Base-by-base conservation (phyloP, 2,888 invertebrate species). In the Ceraclea dissimilis region DNA sequence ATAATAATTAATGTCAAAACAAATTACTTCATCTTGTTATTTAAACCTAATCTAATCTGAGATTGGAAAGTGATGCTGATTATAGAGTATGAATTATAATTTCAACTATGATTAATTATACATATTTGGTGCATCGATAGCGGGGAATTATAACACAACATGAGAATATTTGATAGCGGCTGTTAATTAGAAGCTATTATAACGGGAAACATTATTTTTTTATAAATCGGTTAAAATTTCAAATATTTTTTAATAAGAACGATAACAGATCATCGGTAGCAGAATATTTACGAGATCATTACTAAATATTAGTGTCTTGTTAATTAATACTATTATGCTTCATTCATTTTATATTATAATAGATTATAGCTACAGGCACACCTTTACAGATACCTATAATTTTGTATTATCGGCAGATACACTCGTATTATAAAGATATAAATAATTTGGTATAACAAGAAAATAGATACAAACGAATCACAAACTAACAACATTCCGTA, bases 1-100 rank as follows among this genome's bases (percentile, higher is more conserved):
- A 34, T 26, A 33, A 39, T 49, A 55, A 50, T 55, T 55, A 55
- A 44, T 55, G 55, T 55, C 55, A 55, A 55, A 51, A 46, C 50
- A 55, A 44, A 51, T 55, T 55, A 55, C 50, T 10, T 16, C 20
- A 44, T 39, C 50, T 22, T 55, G 55, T 51, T 51, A 55, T 55
- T 55, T 50, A 55, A 55, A 55, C 39, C 4, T 31, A 51, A 51
- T 49, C 20, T 49, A 50, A 55, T 50, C 50, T 50, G 19, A 55
- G 22, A 49, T 31, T 34, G 44, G 50, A 50, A 55, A 53, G 47
- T 16, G 50, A 55, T 44, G 51, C 55, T 50, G 55, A 55, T 55
- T 44, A 26, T 43, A 26, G 26, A 26, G 4, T 26, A 10, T 26
- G 26, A 26, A 26, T 26, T 10, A 26, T 43, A 22, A 46, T 51